Evolutionary conservation across 2,888 invertebrate genomes (phyloP).

Genomic region (Calameuta pallipes): DNA sequence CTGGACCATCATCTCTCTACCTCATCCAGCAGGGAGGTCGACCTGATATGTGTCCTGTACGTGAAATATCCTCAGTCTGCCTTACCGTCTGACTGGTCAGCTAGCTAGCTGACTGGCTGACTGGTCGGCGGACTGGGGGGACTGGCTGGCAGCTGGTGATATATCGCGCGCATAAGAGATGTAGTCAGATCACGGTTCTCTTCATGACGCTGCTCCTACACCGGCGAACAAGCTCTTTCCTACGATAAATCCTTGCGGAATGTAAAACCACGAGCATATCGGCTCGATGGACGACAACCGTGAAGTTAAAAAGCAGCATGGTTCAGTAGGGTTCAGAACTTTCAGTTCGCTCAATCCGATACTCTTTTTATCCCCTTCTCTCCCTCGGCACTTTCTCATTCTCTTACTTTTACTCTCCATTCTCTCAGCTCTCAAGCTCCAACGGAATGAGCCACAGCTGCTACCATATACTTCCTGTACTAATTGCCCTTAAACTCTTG

Average conservation of each 20-base stretch:
- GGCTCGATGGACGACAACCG: not conserved
- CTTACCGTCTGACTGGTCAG: slow-evolving; percentile 5
- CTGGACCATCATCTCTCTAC: slow-evolving; percentile 6
- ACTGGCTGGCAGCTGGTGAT: slow-evolving; percentile 38
- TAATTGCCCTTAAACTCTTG: not conserved
- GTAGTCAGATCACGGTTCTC: slow-evolving; percentile 59
- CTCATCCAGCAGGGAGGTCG: slow-evolving; percentile 10
- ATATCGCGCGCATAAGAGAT: slow-evolving; percentile 57
- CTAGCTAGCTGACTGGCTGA: slow-evolving; percentile 11
- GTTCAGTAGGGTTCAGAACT: not conserved
- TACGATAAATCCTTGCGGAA: slow-evolving; percentile 60
- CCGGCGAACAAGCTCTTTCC: slow-evolving; percentile 58
- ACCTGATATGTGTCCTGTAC: slow-evolving; percentile 5
- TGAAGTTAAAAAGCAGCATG: not conserved
- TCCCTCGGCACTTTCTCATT: slow-evolving; percentile 4
- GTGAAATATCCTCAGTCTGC: slow-evolving; percentile 17
- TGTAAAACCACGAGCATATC: slow-evolving; percentile 49
- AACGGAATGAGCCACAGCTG: not conserved
- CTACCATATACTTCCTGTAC: not conserved
- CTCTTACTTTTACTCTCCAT: slow-evolving; percentile 2
- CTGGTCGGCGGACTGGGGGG: not conserved
- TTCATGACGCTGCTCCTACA: slow-evolving; percentile 60
- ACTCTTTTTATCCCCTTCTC: slow-evolving; percentile 2
- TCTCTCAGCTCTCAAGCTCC: not conserved
- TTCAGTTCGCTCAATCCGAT: slow-evolving; percentile 8